Conservation (phyloP, 2,797 vertebrate species). For the Anguilla megastoma region DNA sequence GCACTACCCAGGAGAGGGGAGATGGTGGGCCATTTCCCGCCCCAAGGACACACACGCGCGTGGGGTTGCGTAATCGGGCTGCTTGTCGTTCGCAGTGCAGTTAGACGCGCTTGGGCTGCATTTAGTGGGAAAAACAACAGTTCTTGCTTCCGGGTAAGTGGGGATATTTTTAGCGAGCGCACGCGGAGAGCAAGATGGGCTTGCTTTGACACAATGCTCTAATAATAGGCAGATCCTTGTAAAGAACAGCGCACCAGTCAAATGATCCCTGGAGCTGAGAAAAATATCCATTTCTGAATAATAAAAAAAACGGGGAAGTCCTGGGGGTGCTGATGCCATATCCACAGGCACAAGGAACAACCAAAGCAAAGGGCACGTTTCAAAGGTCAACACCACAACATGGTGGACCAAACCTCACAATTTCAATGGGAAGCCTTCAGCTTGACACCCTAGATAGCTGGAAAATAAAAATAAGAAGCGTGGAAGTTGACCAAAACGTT, state of each 20-base stretch:
- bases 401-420: neutral
- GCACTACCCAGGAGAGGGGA: neutral
- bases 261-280: conserved; percentile 48
- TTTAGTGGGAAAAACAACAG: conserved; percentile 53
- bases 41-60: neutral
- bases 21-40: neutral
- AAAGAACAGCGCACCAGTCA: conserved; percentile 54
- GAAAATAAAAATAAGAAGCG: neutral
- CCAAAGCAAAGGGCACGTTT: neutral
- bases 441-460: neutral
- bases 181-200: conserved; percentile 57
- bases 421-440: neutral
- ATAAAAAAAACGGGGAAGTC: neutral
- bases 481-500: neutral
- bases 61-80: conserved; percentile 60
- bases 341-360: neutral
- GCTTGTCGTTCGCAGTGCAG: conserved; percentile 55
- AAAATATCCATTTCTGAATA: conserved; percentile 25
- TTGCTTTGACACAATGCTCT: conserved; percentile 71
- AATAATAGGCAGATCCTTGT: conserved; percentile 67
- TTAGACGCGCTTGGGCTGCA: conserved; percentile 55
- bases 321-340: neutral
- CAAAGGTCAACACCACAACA: neutral
- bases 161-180: conserved; percentile 46
- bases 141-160: conserved; percentile 41